These are phyloP conservation scores for Colaptes auratus DNA, from an alignment of 2,113 vertebrate species.

Conservation along the genomic window DNA sequence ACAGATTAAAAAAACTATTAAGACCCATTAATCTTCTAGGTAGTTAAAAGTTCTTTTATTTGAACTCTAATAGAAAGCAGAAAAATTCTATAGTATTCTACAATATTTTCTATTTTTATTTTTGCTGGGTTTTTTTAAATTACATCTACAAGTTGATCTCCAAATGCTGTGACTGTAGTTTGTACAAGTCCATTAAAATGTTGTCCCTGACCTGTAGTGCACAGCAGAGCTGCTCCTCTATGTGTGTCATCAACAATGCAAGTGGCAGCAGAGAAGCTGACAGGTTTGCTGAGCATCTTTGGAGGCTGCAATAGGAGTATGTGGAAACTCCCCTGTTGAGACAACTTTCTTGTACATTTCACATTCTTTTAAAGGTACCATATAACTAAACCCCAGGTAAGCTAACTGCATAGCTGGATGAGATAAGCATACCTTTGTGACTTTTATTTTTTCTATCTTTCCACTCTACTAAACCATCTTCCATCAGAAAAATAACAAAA, in stretches of 20 bases:
- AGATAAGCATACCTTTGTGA: neutral
- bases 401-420: neutral
- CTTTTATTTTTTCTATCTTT: neutral
- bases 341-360: neutral
- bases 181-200: neutral
- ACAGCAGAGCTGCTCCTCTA: neutral
- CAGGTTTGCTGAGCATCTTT: neutral
- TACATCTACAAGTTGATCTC: neutral
- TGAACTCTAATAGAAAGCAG: neutral
- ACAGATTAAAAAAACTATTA: neutral
- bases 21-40: neutral
- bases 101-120: neutral
- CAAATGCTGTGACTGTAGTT: neutral
- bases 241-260: rapidly evolving
- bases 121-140: neutral
- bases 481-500: neutral
- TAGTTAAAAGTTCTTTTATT: neutral
- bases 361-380: neutral
- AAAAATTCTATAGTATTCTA: neutral
- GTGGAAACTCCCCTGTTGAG: neutral
- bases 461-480: neutral
- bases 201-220: neutral
- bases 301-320: neutral
- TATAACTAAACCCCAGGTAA: neutral
- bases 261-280: neutral